These are phyloP conservation scores for Osmerus eperlanus DNA, from an alignment of 2,113 vertebrate species.

Conservation along the genomic window DNA sequence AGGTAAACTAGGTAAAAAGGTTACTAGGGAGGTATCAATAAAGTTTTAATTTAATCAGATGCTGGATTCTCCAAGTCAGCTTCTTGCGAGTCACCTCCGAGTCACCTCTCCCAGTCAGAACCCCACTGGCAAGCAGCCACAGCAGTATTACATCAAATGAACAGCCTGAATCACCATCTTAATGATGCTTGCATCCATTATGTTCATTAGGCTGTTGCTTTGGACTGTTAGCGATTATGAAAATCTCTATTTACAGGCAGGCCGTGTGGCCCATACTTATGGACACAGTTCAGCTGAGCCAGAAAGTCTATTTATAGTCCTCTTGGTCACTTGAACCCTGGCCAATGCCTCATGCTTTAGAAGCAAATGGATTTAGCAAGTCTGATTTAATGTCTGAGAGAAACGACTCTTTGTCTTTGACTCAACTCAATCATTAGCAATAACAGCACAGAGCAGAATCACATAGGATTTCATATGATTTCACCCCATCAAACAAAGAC, in stretches of 20 bases:
- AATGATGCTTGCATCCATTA: conserved; percentile 42
- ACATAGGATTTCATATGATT: background rate
- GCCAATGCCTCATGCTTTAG: too few species aligned
- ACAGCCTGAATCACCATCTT: conserved; percentile 36
- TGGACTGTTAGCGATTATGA: conserved; percentile 19
- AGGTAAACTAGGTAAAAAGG: background rate
- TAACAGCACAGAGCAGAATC: background rate
- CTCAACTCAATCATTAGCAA: too few species aligned
- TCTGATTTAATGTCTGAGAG: background rate
- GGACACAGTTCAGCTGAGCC: too few species aligned
- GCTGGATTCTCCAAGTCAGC: background rate
- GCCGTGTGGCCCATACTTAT: background rate
- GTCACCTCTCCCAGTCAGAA: conserved; percentile 22
- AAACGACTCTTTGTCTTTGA: background rate
- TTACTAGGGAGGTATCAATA: background rate
- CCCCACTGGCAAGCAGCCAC: background rate
- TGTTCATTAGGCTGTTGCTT: conserved; percentile 18
- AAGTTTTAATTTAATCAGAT: background rate
- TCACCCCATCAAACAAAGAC: background rate
- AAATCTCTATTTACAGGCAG: conserved; percentile 20
- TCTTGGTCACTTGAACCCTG: too few species aligned
- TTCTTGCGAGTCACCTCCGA: conserved; percentile 20
- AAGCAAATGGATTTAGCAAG: background rate
- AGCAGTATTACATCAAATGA: conserved; percentile 26
- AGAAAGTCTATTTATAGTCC: too few species aligned